Evolutionary conservation across 2,113 vertebrate genomes (phyloP).

Genomic region (Eretmochelys imbricata): DNA sequence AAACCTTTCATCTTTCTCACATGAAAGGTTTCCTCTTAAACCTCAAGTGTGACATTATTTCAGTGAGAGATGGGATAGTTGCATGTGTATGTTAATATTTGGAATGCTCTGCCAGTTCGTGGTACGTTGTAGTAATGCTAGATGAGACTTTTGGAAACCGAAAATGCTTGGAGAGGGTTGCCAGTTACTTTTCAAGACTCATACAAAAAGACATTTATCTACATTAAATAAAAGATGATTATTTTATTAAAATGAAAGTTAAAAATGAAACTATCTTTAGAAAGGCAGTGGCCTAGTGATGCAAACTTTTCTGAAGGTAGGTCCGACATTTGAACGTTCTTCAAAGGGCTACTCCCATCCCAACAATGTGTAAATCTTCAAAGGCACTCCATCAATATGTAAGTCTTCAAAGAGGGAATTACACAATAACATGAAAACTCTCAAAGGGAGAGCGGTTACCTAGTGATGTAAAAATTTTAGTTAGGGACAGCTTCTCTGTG

Average conservation of each 20-base stretch:
- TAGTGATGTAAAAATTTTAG: constrained; percentile 69
- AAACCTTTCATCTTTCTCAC: neutral
- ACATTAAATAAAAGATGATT: neutral
- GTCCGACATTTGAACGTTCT: neutral
- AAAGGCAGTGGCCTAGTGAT: neutral
- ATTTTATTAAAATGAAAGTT: neutral
- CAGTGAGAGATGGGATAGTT: neutral
- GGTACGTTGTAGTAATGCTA: neutral
- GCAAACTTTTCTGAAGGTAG: neutral
- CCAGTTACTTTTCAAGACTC: neutral
- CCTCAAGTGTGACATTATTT: fast-evolving
- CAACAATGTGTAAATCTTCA: constrained; percentile 66
- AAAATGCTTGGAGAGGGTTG: neutral
- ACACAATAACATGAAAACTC: constrained; percentile 61
- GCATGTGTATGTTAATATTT: neutral
- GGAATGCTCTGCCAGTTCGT: fast-evolving
- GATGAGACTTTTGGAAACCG: neutral
- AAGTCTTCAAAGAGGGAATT: constrained; percentile 75
- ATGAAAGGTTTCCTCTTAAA: neutral
- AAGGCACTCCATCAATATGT: constrained; percentile 61
- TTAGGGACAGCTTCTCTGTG: constrained; percentile 56
- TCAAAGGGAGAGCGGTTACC: constrained; percentile 67
- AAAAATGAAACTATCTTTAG: neutral
- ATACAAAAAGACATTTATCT: neutral
- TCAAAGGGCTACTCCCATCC: neutral